A percentile compares a stretch with the other conserved stretches of the same genome.
Evolutionary conservation across 2,113 vertebrate species (phyloP).

Genomic region (Prionailurus bengalensis): DNA sequence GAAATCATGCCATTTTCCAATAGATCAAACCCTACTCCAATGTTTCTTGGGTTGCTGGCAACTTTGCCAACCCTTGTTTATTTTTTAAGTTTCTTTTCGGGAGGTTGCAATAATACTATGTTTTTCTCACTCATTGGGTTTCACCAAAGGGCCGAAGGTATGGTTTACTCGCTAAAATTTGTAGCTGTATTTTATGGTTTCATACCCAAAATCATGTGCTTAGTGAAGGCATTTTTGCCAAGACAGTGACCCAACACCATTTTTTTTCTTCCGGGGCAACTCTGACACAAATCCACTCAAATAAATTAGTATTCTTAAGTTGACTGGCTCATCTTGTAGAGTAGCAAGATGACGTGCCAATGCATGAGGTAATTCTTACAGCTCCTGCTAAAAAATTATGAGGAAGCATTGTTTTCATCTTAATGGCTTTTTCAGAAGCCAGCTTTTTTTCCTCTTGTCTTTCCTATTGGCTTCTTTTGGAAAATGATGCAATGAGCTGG

Average conservation of each 20-base stretch:
- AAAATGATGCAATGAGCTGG: not conserved
- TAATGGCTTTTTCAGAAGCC: not conserved
- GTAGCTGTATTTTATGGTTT: not conserved
- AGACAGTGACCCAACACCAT: not conserved
- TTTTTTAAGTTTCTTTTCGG: not conserved
- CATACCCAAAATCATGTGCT: not conserved
- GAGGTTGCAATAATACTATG: not conserved
- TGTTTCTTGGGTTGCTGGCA: not conserved
- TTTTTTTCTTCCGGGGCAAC: not conserved
- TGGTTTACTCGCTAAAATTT: not conserved
- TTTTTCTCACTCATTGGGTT: not conserved
- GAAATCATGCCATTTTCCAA: not conserved
- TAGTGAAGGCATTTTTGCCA: constrained; percentile 3
- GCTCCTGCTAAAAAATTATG: not conserved
- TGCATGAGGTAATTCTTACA: not conserved
- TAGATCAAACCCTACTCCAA: not conserved
- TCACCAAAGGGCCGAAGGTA: not conserved
- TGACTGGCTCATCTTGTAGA: not conserved
- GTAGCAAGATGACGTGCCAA: not conserved
- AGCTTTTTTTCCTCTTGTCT: not conserved
- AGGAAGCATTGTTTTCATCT: not conserved
- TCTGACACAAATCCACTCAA: constrained; percentile 61
- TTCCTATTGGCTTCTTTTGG: not conserved
- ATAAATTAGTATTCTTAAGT: constrained; percentile 45
- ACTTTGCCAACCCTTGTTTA: not conserved